Evolutionary conservation across 1,140 invertebrate species (phyloP).

Genomic region (Papilio dardanus): DNA sequence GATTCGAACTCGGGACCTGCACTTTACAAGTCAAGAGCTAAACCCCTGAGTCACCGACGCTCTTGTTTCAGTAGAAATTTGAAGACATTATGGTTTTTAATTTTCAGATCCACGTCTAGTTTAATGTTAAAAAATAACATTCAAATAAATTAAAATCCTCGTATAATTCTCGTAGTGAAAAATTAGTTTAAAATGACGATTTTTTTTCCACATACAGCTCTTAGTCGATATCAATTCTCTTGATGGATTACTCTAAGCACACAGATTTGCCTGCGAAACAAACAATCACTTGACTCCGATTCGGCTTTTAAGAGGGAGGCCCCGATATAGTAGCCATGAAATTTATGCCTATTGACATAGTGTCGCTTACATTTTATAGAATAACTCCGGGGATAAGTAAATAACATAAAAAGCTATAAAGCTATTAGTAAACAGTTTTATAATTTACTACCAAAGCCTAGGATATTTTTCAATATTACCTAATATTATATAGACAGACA

Average conservation of each 20-base stretch:
- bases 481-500: too few species aligned
- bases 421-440: not conserved
- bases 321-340: conserved; percentile 54
- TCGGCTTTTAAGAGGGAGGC: conserved; percentile 66
- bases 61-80: too few species aligned
- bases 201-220: not conserved
- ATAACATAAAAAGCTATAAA: conserved; percentile 22
- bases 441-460: too few species aligned
- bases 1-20: too few species aligned
- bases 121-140: too few species aligned
- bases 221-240: conserved; percentile 27
- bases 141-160: too few species aligned
- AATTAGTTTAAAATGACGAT: not conserved
- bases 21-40: too few species aligned
- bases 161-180: too few species aligned
- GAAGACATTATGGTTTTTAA: too few species aligned
- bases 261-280: conserved; percentile 71
- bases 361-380: conserved; percentile 41
- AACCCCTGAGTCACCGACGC: too few species aligned
- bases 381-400: conserved; percentile 36
- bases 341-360: conserved; percentile 50
- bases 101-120: too few species aligned
- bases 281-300: conserved; percentile 69
- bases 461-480: too few species aligned
- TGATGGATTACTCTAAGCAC: conserved; percentile 69